Conservation (phyloP, 2,113 vertebrate genomes). For the Uropsilus gracilis region DNA sequence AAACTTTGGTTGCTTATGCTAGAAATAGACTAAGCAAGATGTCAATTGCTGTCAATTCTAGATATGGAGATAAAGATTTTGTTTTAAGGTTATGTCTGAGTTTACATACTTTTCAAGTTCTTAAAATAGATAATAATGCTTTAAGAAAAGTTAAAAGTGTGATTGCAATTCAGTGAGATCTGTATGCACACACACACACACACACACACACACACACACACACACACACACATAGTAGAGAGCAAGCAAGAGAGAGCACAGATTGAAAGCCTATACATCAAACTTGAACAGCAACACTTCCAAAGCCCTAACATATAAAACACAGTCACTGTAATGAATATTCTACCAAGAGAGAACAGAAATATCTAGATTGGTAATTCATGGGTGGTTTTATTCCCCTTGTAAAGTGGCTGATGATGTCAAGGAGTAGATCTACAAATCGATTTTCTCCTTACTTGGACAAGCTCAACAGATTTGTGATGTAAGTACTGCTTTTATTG, state of each 20-base stretch:
- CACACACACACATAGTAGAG: too few species aligned
- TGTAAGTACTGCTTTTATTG: background rate
- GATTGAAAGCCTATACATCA: background rate
- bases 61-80: background rate
- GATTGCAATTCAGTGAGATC: background rate
- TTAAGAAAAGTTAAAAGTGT: background rate
- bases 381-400: background rate
- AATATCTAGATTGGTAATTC: background rate
- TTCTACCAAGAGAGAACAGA: background rate
- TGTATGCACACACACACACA: background rate
- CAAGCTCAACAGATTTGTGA: accelerated
- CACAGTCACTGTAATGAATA: background rate
- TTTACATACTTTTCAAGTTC: background rate
- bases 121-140: constrained; percentile 1
- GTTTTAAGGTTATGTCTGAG: background rate
- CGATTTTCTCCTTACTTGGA: background rate
- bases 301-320: background rate
- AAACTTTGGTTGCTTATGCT: background rate
- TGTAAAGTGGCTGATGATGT: background rate
- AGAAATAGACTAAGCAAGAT: constrained; percentile 39
- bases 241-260: too few species aligned
- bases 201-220: too few species aligned
- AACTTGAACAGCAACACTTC: background rate
- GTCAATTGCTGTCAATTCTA: background rate
- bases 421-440: background rate